phyloP scores from a whole-genome alignment of 2,888 invertebrate species.

The Polia nebulosa region DNA sequence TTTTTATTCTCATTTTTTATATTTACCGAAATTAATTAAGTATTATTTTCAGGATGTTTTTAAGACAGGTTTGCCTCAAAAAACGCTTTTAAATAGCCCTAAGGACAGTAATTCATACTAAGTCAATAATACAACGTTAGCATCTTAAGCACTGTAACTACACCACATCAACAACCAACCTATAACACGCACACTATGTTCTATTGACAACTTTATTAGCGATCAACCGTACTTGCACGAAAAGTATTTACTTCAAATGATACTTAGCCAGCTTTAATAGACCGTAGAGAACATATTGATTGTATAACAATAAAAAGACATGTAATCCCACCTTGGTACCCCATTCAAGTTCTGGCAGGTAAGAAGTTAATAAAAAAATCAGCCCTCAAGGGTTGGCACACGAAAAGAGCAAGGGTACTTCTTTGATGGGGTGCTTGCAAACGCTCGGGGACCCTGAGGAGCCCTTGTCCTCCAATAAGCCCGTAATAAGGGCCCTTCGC shows the following conservation, averaged over 20 bases:
- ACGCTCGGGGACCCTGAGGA: slow-evolving; percentile 73
- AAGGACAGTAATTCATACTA: background rate
- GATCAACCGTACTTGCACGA: slow-evolving; percentile 20
- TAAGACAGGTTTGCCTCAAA: background rate
- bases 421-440: slow-evolving; percentile 82
- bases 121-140: slow-evolving; percentile 18
- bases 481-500: slow-evolving; percentile 85
- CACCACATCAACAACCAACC: slow-evolving; percentile 19
- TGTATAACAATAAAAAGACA: slow-evolving; percentile 67
- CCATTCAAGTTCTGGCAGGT: slow-evolving; percentile 74
- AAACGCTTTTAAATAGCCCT: background rate
- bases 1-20: background rate
- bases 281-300: slow-evolving; percentile 66
- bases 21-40: too few relatives aligned
- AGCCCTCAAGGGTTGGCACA: slow-evolving; percentile 78
- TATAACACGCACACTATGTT: too few relatives aligned
- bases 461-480: slow-evolving; percentile 87
- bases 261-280: slow-evolving; percentile 59
- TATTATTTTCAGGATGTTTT: background rate
- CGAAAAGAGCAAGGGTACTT: slow-evolving; percentile 89
- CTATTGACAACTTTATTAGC: slow-evolving; percentile 32
- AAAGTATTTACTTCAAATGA: slow-evolving; percentile 49
- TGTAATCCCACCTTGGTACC: slow-evolving; percentile 72
- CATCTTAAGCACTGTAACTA: slow-evolving; percentile 20
- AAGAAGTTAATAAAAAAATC: slow-evolving; percentile 77